Conservation (phyloP, 2,797 vertebrate genomes). For the Babyrousa celebensis region DNA sequence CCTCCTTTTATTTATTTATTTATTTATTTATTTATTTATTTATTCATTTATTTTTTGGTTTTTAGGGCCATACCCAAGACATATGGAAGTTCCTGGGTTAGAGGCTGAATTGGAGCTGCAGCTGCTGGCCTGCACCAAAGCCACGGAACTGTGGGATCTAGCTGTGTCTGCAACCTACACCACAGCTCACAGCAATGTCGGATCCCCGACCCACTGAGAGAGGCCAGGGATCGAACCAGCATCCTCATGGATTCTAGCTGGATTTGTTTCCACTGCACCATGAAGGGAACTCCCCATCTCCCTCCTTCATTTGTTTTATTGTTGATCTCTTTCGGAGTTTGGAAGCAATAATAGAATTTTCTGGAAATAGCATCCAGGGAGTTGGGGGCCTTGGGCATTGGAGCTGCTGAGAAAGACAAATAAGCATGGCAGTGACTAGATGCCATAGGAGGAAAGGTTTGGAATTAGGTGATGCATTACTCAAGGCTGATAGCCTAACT, state of each 20-base stretch:
- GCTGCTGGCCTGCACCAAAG: too few relatives aligned
- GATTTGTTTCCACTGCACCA: too few relatives aligned
- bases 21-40: background rate
- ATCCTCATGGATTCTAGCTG: too few relatives aligned
- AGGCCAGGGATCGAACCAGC: too few relatives aligned
- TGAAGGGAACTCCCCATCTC: background rate
- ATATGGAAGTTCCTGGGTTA: too few relatives aligned
- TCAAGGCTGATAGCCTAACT: background rate
- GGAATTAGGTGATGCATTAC: background rate
- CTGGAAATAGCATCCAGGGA: background rate
- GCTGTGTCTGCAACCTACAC: too few relatives aligned
- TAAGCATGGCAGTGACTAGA: background rate
- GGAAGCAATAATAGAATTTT: background rate
- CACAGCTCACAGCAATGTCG: too few relatives aligned
- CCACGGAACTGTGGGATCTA: too few relatives aligned
- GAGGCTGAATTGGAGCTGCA: too few relatives aligned
- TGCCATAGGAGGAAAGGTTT: background rate
- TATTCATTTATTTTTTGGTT: background rate
- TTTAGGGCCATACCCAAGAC: too few relatives aligned
- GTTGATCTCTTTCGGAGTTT: background rate
- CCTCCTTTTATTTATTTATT: background rate
- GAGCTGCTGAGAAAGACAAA: background rate
- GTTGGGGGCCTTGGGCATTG: background rate
- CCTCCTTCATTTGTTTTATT: constrained; percentile 26
- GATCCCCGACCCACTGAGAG: too few relatives aligned